phyloP scores from a whole-genome alignment of 2,797 vertebrate species.

The Artibeus jamaicensis region DNA sequence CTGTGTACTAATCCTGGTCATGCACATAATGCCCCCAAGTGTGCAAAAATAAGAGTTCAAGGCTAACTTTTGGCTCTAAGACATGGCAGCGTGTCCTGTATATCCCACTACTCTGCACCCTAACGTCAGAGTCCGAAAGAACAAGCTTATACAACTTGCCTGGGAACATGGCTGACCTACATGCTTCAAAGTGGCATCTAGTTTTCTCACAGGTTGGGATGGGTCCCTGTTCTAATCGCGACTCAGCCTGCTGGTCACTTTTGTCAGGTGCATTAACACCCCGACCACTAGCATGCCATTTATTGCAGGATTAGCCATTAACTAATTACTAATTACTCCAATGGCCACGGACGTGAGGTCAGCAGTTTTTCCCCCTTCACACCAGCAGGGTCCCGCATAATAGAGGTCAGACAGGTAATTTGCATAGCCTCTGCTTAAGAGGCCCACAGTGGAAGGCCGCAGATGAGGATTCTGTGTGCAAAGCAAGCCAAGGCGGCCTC shows the following conservation, averaged over 20 bases:
- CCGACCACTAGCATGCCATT: constrained; percentile 28
- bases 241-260: constrained; percentile 35
- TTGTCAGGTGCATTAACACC: constrained; percentile 52
- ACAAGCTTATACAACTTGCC: neutral
- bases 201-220: neutral
- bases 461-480: neutral
- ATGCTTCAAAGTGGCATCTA: neutral
- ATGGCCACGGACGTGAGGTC: constrained; percentile 54
- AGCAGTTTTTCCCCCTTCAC: neutral
- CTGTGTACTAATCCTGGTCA: neutral
- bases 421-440: constrained; percentile 32
- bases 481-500: neutral
- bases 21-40: neutral
- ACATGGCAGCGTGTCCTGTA: neutral
- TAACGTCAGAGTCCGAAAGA: neutral
- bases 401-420: constrained; percentile 55
- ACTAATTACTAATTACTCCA: constrained; percentile 69
- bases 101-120: neutral
- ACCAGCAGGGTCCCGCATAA: neutral
- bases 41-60: neutral
- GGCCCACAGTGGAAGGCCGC: neutral
- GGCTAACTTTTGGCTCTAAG: neutral
- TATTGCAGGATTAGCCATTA: constrained; percentile 57
- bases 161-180: neutral
- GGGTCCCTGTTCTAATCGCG: neutral